Conservation (phyloP, 2,888 invertebrate genomes). For the Synergus laeviventris region DNA sequence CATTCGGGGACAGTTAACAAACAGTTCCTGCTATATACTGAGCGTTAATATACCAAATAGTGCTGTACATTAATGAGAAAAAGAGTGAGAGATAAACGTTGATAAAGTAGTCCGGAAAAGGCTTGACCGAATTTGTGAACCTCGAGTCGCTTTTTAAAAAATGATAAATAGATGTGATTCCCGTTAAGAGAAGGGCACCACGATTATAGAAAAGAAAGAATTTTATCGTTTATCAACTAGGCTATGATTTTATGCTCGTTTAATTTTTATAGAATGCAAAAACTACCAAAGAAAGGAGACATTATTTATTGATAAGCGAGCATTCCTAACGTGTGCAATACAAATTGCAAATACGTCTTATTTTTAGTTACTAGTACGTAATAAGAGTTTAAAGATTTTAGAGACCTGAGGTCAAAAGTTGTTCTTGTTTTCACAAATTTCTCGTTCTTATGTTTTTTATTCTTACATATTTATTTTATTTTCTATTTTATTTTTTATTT, state of each 20-base stretch:
- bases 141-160: neutral
- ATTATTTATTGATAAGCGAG: conserved; percentile 9
- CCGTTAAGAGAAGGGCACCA: conserved; percentile 10
- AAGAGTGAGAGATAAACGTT: conserved; percentile 39
- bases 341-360: neutral
- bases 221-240: conserved; percentile 8
- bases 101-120: neutral
- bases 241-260: conserved; percentile 12
- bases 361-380: conserved; percentile 4
- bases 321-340: conserved; percentile 15
- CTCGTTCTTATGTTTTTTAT: neutral
- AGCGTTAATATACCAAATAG: conserved; percentile 72
- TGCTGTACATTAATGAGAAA: conserved; percentile 58
- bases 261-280: conserved; percentile 7
- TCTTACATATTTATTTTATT: neutral
- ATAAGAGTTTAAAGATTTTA: conserved; percentile 12
- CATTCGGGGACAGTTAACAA: conserved; percentile 58
- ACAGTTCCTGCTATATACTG: conserved; percentile 71
- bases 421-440: neutral
- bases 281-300: conserved; percentile 12
- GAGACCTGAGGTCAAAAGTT: neutral
- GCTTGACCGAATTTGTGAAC: conserved; percentile 6
- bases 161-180: neutral
- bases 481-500: too few species aligned
- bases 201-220: neutral